Evolutionary conservation across 2,888 invertebrate genomes (phyloP), one percentile per base, ranked within the genome.

Genomic region (Hylaea fasciaria): DNA sequence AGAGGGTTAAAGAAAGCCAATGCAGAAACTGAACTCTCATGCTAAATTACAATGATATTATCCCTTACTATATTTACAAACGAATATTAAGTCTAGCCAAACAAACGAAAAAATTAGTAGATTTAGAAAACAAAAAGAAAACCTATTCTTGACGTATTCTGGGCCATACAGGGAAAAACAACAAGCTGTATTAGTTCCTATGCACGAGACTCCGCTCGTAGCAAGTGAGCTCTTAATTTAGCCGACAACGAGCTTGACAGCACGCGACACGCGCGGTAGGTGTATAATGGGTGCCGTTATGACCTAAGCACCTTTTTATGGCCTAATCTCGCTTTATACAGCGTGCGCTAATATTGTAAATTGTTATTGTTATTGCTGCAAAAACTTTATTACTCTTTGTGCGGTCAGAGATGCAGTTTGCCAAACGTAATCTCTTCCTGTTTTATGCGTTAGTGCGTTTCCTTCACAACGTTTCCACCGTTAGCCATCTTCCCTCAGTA

Each of bases 221-320:
- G 22, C 37, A 3, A 3, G n/a, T 1, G n/a, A 37, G 10, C 1
- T 12, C 11, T 37, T 37, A 3, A 12, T 37, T n/a, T 3, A 37
- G 37, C 37, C n/a, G 12, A 37, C 12, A 5, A 3, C 12, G 37
- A 12, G 37, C 37, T 3, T n/a, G 35, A 9, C 35, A 35, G 37
- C 37, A 10, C 37, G 37, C n/a, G 11, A 4, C 12, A 37, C 37
- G 37, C 37, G 37, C 37, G 37, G 35, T 35, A 35, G 37, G 37
- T 37, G 37, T 37, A n/a, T 37, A 64, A 64, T 64, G 64, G 57
- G 32, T 41, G 50, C 56, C 40, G 51, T 53, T 35, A 53, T 64
- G 62, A 62, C 50, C 58, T 58, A 58, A 52, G 57, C 57, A 49
- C 13, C 49, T 44, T 46, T 60, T 58, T 57, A 64, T 57, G 45